phyloP scores from a whole-genome alignment of 92 coral and sea anemone genomes.

The Phenganax marumi region DNA sequence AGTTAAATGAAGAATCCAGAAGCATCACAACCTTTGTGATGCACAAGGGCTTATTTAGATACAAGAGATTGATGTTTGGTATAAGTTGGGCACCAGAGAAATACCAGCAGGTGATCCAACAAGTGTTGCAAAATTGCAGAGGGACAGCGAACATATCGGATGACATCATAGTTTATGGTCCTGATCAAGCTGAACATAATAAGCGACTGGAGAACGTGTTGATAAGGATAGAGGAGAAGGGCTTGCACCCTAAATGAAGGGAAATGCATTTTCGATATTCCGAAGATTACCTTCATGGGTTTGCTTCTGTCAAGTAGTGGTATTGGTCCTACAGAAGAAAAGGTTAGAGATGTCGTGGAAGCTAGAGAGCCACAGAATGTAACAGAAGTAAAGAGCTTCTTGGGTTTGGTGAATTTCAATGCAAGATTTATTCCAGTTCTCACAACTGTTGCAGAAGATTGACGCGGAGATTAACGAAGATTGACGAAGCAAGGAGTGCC shows the following conservation, averaged over 20 bases:
- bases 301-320: conserved; percentile 43
- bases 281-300: conserved; percentile 56
- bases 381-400: conserved; percentile 50
- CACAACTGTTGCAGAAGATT: conserved; percentile 50
- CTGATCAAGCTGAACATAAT: conserved; percentile 44
- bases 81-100: conserved; percentile 41
- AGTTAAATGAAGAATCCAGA: conserved; percentile 8
- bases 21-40: conserved; percentile 4
- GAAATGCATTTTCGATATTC: conserved; percentile 50
- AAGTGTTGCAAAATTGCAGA: conserved; percentile 11
- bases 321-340: conserved; percentile 60
- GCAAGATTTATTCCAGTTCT: conserved; percentile 48
- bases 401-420: conserved; percentile 53
- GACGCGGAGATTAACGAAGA: conserved; percentile 47
- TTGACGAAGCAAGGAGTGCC: conserved; percentile 40
- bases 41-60: background rate
- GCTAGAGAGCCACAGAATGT: conserved; percentile 49
- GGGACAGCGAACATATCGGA: conserved; percentile 56
- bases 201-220: conserved; percentile 38
- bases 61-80: conserved; percentile 51
- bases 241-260: conserved; percentile 54
- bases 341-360: conserved; percentile 51
- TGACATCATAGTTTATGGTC: conserved; percentile 52
- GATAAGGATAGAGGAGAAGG: conserved; percentile 30
- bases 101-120: conserved; percentile 27